A percentile compares a stretch with the other conserved stretches of the same genome.
Conservation (phyloP, 2,797 vertebrate genomes). For the Molothrus ater region DNA sequence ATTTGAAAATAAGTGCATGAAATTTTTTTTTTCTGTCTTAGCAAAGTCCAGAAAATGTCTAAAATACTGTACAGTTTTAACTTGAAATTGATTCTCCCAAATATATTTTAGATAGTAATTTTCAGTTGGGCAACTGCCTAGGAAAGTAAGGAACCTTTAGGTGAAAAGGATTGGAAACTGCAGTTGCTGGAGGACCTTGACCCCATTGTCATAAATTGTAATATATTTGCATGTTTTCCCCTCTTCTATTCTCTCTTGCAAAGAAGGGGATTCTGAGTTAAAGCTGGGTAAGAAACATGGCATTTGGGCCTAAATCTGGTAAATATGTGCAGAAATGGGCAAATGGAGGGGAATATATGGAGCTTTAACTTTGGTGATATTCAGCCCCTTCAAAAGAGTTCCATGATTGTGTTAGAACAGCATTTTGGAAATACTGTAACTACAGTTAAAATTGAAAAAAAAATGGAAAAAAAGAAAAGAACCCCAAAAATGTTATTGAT, state of each 20-base stretch:
- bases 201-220: neutral
- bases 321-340: neutral
- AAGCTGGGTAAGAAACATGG: neutral
- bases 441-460: neutral
- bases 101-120: neutral
- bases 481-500: neutral
- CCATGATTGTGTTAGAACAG: neutral
- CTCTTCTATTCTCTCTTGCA: neutral
- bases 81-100: neutral
- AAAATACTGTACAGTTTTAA: neutral
- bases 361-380: neutral
- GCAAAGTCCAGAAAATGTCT: neutral
- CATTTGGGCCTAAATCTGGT: neutral
- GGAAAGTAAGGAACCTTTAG: neutral
- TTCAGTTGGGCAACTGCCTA: neutral
- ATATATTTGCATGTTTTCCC: neutral
- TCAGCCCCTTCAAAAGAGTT: neutral
- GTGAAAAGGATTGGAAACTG: neutral
- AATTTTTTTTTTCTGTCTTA: neutral
- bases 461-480: rapidly evolving
- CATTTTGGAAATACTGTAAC: neutral
- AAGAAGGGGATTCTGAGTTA: neutral
- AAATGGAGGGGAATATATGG: neutral
- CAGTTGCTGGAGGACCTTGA: neutral
- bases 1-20: neutral